These are phyloP conservation scores for Sebastes glaucus DNA, from an alignment of 2,797 vertebrate species.

Conservation along the genomic window DNA sequence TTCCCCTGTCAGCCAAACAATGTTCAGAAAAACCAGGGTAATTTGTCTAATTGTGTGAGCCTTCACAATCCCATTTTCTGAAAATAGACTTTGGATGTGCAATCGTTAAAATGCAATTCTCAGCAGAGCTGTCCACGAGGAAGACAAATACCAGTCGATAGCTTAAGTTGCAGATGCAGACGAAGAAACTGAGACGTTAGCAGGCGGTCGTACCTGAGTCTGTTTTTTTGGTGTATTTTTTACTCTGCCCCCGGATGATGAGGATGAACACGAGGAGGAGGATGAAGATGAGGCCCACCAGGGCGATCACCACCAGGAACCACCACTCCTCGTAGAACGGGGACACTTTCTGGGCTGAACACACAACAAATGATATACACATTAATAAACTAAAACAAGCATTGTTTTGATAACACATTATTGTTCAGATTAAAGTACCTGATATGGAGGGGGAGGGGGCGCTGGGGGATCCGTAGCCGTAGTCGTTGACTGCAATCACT, in stretches of 20 bases:
- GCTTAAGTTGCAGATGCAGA: slow-evolving; percentile 5
- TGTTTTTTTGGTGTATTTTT: slow-evolving; percentile 95
- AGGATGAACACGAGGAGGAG: slow-evolving; percentile 96
- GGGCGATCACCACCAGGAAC: slow-evolving; percentile 96
- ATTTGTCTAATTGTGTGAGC: slow-evolving; percentile 62
- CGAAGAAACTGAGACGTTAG: slow-evolving; percentile 4
- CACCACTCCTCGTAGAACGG: slow-evolving; percentile 99
- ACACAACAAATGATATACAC: background rate
- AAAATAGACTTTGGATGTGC: slow-evolving; percentile 26
- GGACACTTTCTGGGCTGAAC: slow-evolving; percentile 93
- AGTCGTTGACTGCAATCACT: slow-evolving; percentile 96
- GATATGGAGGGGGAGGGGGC: slow-evolving; percentile 94
- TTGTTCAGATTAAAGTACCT: slow-evolving; percentile 67
- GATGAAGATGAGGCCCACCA: slow-evolving; percentile 98
- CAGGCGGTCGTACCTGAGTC: slow-evolving; percentile 86
- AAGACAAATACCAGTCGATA: slow-evolving; percentile 27
- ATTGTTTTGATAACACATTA: background rate
- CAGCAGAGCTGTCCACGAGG: slow-evolving; percentile 31
- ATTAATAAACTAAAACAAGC: background rate
- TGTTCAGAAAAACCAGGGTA: slow-evolving; percentile 23
- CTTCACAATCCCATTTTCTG: slow-evolving; percentile 20
- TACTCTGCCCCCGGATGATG: slow-evolving; percentile 97
- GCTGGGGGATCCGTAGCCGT: slow-evolving; percentile 95
- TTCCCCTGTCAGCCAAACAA: slow-evolving; percentile 52
- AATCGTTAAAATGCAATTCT: slow-evolving; percentile 54